Base-by-base conservation (phyloP, 2,113 vertebrate genomes). In the Eonycteris spelaea region DNA sequence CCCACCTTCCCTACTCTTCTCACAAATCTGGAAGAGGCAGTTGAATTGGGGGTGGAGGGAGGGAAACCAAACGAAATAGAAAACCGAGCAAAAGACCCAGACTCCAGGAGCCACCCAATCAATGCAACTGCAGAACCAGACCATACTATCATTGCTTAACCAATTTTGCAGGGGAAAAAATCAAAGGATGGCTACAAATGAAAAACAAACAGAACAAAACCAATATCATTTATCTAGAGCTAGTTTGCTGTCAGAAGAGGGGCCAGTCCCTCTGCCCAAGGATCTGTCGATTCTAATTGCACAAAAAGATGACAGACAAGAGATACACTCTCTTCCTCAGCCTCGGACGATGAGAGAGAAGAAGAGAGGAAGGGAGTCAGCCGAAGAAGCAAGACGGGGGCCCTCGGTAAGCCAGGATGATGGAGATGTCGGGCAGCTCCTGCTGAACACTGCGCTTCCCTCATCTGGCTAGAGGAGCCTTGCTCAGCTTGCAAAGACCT, bases 141-240 rank as follows among this genome's bases (percentile, higher is more conserved):
- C 48, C 2, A 55, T 40, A 38, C 97, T 95, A 90, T 98, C 97
- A 96, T 92, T 96, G 92, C 98, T 51, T 0, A 97, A 86, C 96
- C 95, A 93, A 92, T 83, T 96, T 95, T 90, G 61, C 65, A 97
- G 91, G 89, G 89, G 45, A 88, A 97, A 83, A 55, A n/a, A 86
- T 85, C 65, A 14, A 97, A 98, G 91, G 91, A 96, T 30, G 94
- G 73, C 97, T 98, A 95, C 95, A 98, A 97, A 98, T 98, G 96
- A 97, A 98, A 98, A 98, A n/a, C n/a, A 98, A 98, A 98, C 98
- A 98, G 96, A 96, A 53, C 95, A 96, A 97, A 98, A 98, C 98
- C 98, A 98, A 98, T 97, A 98, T 73, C 97, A 91, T 98, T 98
- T 98, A 95, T 98, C 96, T 98, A 95, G 93, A 97, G 98, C 96